A percentile compares a stretch with the other conserved stretches of the same genome.
Evolutionary conservation across 2,888 invertebrate genomes (phyloP).

Genomic region (Onthophagus sagittarius): DNA sequence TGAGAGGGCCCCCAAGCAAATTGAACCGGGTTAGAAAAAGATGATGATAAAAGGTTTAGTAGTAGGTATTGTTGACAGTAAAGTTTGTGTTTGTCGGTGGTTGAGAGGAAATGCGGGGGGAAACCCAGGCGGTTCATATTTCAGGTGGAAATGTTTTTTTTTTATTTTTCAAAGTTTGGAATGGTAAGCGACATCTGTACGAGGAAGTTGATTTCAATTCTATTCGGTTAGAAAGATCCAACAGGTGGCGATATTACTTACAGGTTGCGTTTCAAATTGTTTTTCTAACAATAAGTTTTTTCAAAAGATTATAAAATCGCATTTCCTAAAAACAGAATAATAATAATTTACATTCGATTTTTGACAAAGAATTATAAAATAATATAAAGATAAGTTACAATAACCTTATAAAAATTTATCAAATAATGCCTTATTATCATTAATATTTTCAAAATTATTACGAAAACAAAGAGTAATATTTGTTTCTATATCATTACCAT

Average conservation of each 20-base stretch:
- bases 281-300: no score
- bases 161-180: not conserved
- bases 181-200: not conserved
- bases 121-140: not conserved
- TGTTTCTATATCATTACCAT: not conserved
- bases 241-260: not conserved
- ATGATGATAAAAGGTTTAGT: not conserved
- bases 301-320: not conserved
- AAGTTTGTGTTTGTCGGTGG: not conserved
- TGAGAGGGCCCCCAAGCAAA: not conserved
- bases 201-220: not conserved
- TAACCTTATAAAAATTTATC: not conserved
- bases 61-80: not conserved
- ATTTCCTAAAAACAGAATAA: no score
- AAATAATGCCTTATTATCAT: not conserved
- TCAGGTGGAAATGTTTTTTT: not conserved
- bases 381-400: not conserved
- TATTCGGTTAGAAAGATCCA: not conserved
- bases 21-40: not conserved
- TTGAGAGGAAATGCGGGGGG: not conserved
- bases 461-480: not conserved
- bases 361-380: not conserved
- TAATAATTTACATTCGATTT: no score
- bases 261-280: no score
- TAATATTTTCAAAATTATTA: not conserved